Evolutionary conservation across 1,140 invertebrate species (phyloP).

Genomic region (Delia radicum): DNA sequence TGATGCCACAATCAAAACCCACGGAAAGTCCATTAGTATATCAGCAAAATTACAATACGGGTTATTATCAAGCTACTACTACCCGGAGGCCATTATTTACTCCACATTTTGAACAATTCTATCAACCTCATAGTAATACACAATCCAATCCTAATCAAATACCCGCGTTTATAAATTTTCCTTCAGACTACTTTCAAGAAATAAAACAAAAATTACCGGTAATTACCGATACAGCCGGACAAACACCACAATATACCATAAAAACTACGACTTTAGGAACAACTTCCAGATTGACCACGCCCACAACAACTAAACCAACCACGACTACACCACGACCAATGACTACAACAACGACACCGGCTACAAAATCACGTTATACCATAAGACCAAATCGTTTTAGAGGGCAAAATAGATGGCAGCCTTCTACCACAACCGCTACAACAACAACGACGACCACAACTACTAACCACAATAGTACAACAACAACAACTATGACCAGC

Average conservation of each 20-base stretch:
- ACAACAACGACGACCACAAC: conserved; percentile 23
- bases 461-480: conserved; percentile 26
- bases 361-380: conserved; percentile 35
- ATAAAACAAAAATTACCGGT: conserved; percentile 41
- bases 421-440: not conserved
- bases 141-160: conserved; percentile 34
- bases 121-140: conserved; percentile 22
- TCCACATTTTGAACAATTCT: conserved; percentile 32
- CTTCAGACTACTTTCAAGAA: conserved; percentile 52
- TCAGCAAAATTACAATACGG: conserved; percentile 36
- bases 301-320: conserved; percentile 34
- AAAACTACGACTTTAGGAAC: conserved; percentile 35
- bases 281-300: conserved; percentile 38
- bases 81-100: conserved; percentile 41
- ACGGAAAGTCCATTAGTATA: conserved; percentile 9
- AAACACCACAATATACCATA: not conserved
- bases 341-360: conserved; percentile 38
- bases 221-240: conserved; percentile 6
- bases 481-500: conserved; percentile 35
- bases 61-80: conserved; percentile 45
- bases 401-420: conserved; percentile 44
- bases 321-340: conserved; percentile 43
- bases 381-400: conserved; percentile 38
- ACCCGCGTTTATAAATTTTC: conserved; percentile 52
- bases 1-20: conserved; percentile 29